These are phyloP conservation scores for Ephialtes manifestator DNA, from an alignment of 2,888 invertebrate genomes.

Conservation along the genomic window DNA sequence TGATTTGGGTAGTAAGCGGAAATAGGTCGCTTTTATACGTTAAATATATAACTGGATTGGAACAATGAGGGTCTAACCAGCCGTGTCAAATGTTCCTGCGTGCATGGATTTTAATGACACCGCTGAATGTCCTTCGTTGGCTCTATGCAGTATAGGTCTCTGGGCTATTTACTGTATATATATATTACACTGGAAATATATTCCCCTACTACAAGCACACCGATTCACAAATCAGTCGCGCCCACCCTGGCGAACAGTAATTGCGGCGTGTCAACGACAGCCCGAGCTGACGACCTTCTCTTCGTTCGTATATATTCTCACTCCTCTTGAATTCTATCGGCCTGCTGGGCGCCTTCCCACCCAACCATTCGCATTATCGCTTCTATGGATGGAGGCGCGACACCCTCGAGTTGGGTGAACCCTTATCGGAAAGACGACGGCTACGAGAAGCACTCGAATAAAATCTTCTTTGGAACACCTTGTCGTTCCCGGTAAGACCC, in stretches of 20 bases:
- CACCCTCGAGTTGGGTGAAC: constrained; percentile 31
- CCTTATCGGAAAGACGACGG: constrained; percentile 61
- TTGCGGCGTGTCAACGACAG: constrained; percentile 70
- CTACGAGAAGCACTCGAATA: constrained; percentile 50
- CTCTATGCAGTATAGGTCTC: background rate
- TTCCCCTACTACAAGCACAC: constrained; percentile 43
- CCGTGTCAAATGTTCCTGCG: constrained; percentile 57
- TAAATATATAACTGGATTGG: constrained; percentile 55
- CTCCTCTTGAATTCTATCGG: constrained; percentile 64
- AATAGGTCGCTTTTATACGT: constrained; percentile 47
- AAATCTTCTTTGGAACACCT: constrained; percentile 41
- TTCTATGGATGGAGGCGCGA: constrained; percentile 32
- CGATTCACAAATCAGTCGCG: constrained; percentile 63
- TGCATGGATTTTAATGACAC: constrained; percentile 62
- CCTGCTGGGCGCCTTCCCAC: constrained; percentile 30
- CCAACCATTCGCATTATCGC: constrained; percentile 42
- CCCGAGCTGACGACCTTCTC: constrained; percentile 34
- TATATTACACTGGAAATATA: constrained; percentile 38
- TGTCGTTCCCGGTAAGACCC: constrained; percentile 32
- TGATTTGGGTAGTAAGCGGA: constrained; percentile 31
- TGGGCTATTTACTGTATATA: constrained; percentile 13
- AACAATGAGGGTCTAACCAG: constrained; percentile 54
- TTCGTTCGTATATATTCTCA: background rate
- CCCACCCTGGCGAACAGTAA: constrained; percentile 64
- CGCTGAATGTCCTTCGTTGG: constrained; percentile 27